phyloP scores from a whole-genome alignment of 2,888 invertebrate species.

The Leucozona laternaria region DNA sequence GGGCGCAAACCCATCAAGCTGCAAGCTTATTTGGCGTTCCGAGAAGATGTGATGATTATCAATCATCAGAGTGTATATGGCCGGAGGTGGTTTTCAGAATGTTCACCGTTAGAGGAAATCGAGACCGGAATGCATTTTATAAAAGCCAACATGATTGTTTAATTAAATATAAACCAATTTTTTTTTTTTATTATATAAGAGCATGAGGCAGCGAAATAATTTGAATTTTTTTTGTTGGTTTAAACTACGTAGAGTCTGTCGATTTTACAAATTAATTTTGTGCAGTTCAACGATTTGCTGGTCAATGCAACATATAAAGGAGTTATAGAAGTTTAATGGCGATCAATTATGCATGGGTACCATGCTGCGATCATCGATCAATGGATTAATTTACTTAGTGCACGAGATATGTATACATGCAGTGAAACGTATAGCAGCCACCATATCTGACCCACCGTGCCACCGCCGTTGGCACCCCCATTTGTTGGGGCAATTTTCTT shows the following conservation, averaged over 20 bases:
- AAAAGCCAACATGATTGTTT: slow-evolving; percentile 29
- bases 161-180: slow-evolving; percentile 25
- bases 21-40: slow-evolving; percentile 22
- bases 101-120: slow-evolving; percentile 14
- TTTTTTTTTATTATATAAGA: slow-evolving; percentile 14
- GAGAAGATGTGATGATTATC: slow-evolving; percentile 45
- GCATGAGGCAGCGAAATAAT: neutral
- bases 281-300: slow-evolving; percentile 21
- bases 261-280: slow-evolving; percentile 51
- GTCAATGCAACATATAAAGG: neutral
- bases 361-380: slow-evolving; percentile 62
- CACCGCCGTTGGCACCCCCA: slow-evolving; percentile 42
- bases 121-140: slow-evolving; percentile 8
- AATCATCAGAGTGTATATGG: neutral
- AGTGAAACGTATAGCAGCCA: neutral
- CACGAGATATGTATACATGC: slow-evolving; percentile 47
- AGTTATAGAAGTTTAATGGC: slow-evolving; percentile 20
- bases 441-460: neutral
- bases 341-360: slow-evolving; percentile 38
- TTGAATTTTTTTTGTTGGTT: slow-evolving; percentile 19
- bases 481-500: slow-evolving; percentile 38
- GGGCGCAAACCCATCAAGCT: slow-evolving; percentile 29
- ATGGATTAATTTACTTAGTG: slow-evolving; percentile 39
- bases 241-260: neutral
- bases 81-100: slow-evolving; percentile 17